Evolutionary conservation across 2,113 vertebrate species (phyloP).

Genomic region (Gavia stellata): DNA sequence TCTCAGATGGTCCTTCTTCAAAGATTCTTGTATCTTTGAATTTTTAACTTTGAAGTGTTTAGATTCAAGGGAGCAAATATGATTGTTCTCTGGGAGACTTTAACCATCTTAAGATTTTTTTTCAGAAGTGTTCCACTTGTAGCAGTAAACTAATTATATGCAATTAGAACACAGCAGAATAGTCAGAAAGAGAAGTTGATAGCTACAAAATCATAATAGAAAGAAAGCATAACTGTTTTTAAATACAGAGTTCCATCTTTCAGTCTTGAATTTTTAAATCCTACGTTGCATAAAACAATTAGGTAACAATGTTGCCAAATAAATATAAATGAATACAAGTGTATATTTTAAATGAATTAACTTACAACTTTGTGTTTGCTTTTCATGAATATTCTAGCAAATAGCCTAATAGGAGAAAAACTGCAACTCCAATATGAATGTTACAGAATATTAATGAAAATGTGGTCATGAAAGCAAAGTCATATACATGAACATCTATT

Average conservation of each 20-base stretch:
- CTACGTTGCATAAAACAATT: not conserved
- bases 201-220: not conserved
- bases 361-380: not conserved
- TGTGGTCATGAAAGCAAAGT: not conserved
- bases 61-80: not conserved
- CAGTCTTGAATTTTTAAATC: not conserved
- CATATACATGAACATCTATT: not conserved
- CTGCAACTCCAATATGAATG: not conserved
- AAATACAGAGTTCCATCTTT: not conserved
- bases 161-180: slow-evolving; percentile 30
- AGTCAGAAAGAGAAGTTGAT: not conserved
- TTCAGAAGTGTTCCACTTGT: not conserved
- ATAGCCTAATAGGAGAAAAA: not conserved
- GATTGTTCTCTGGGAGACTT: not conserved
- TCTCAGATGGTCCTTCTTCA: not conserved
- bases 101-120: not conserved
- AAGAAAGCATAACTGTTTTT: not conserved
- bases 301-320: not conserved
- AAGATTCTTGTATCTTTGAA: not conserved
- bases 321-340: not conserved
- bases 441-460: not conserved
- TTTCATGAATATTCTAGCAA: not conserved
- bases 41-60: slow-evolving; percentile 41
- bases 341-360: not conserved
- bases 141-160: slow-evolving; percentile 37